Conservation (phyloP, 2,888 invertebrate genomes). For the Pammene fasciana region DNA sequence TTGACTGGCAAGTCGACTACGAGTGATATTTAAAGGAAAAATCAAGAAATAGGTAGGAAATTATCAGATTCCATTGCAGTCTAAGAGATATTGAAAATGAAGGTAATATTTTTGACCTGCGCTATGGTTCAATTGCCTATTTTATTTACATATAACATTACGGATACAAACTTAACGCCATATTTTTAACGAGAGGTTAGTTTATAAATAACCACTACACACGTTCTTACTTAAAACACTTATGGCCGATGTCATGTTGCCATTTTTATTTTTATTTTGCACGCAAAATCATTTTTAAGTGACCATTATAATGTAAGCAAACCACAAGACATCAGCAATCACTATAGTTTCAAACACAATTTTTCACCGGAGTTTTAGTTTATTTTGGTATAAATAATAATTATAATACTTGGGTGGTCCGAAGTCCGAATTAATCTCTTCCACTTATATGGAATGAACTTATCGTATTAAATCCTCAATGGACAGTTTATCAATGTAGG, state of each 20-base stretch:
- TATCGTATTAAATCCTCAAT: conserved; percentile 36
- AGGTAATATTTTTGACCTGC: not conserved
- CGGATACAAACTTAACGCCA: not conserved
- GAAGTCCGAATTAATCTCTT: conserved; percentile 21
- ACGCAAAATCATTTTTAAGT: conserved; percentile 6
- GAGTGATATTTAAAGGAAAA: not conserved
- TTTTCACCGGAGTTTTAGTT: conserved; percentile 6
- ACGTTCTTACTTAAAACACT: not conserved
- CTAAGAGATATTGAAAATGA: not conserved
- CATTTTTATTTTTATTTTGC: not conserved
- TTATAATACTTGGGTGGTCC: conserved; percentile 32
- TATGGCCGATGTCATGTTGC: not conserved
- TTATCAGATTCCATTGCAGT: not conserved
- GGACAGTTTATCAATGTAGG: conserved; percentile 31
- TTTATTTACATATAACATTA: not conserved
- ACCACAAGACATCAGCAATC: conserved; percentile 1
- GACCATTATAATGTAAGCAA: conserved; percentile 17
- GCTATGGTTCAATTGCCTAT: not conserved
- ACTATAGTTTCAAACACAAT: conserved; percentile 20
- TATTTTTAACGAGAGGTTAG: not conserved
- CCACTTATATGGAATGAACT: conserved; percentile 28
- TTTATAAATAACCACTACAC: not conserved
- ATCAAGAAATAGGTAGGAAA: not conserved
- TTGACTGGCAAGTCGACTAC: not conserved
- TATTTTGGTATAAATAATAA: conserved; percentile 5